Base-by-base conservation (phyloP, 2,113 vertebrate species). In the Leptobrachium leishanense region DNA sequence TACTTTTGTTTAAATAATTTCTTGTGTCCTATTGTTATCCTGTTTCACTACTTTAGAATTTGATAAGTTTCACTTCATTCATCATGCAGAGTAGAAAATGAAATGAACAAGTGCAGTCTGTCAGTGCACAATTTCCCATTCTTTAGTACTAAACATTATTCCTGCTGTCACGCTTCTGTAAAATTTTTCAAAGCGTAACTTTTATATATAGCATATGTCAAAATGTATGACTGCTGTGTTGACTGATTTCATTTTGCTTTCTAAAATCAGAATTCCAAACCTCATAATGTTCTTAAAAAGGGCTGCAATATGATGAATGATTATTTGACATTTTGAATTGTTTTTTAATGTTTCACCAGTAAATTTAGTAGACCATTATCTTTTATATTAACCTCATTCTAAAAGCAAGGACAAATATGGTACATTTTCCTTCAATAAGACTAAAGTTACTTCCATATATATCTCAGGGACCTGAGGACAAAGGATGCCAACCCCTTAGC, bases 111-210 rank as follows among this genome's bases (percentile, higher is more conserved):
- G 66, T 43, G 43, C 6, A 68, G 40, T 6, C 11, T 68, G 42
- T 68, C 41, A 68, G 66, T 68, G 42, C 66, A 43, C 5, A 68
- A 43, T 6, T 43, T 13, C 42, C 66, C 42, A 68, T 68, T 68
- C 66, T 68, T 68, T 43, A 11, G 41, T 6, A 68, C 63, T 43
- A 68, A 68, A 68, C 66, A 68, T 68, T 68, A 68, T 68, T 43
- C 66, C 43, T 68, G 41, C 66, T 68, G 66, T 68, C 66, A 68
- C 43, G 13, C 11, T 43, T 68, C 66, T 43, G 4, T 39, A 43
- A 10, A 39, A 15, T 68, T 68, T 68, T 68, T 41, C 40, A 15
- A 41, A 15, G 43, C 66, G 43, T 43, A 11, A 68, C 43, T 41
- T 67, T 10, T 43, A 68, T 11, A 68, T 68, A 68, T 68, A 68